phyloP scores from a whole-genome alignment of 2,888 invertebrate species.

The Trichopoda pennipes region DNA sequence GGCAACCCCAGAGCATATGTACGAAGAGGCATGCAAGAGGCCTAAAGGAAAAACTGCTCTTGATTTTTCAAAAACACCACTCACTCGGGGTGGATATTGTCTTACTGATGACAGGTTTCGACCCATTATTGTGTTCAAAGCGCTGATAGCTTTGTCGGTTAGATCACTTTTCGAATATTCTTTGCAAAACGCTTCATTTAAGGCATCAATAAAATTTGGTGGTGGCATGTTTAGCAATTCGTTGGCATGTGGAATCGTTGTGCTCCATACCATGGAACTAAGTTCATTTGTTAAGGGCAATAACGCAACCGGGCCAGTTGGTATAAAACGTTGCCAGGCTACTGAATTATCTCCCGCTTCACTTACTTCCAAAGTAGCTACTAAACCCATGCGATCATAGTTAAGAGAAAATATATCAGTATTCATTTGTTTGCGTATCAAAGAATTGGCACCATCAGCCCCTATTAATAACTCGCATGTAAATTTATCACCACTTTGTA shows the following conservation, averaged over 20 bases:
- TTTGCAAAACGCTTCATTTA: conserved; percentile 89
- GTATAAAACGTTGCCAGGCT: conserved; percentile 98
- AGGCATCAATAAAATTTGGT: conserved; percentile 91
- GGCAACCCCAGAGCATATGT: conserved; percentile 90
- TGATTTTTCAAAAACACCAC: conserved; percentile 76
- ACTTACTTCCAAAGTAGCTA: conserved; percentile 92
- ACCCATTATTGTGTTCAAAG: conserved; percentile 81
- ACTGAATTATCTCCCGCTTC: conserved; percentile 91
- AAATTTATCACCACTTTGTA: conserved; percentile 85
- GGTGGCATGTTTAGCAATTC: conserved; percentile 86
- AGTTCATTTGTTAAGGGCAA: conserved; percentile 89
- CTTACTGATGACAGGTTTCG: conserved; percentile 75
- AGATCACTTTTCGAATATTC: conserved; percentile 77
- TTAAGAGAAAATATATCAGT: conserved; percentile 90
- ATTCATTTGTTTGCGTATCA: conserved; percentile 90
- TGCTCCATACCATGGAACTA: conserved; percentile 98
- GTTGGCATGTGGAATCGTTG: conserved; percentile 88
- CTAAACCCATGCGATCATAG: conserved; percentile 95
- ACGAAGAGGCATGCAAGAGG: conserved; percentile 93
- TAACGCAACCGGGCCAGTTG: conserved; percentile 94
- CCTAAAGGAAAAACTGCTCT: conserved; percentile 95
- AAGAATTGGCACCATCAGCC: conserved; percentile 96
- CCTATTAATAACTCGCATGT: conserved; percentile 90
- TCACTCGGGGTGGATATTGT: conserved; percentile 79
- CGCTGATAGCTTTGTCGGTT: conserved; percentile 80